Evolutionary conservation across 2,888 invertebrate genomes (phyloP), one percentile per base, ranked within the genome.

Genomic region (Agrotis clavis): DNA sequence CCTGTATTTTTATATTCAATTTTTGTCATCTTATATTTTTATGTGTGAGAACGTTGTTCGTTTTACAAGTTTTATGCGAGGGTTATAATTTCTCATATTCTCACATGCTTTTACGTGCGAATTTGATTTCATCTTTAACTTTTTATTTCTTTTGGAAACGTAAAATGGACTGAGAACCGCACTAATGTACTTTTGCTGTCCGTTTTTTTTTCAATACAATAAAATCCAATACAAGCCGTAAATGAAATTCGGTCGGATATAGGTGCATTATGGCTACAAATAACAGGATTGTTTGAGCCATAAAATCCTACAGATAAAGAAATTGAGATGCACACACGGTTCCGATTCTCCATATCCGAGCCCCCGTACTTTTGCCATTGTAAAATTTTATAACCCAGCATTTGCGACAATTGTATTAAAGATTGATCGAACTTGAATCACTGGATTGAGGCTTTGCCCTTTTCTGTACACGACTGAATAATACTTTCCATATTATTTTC

Each of bases 381-480:
- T 94, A 93, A 94, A 94, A 90, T 92, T 94, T 94, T 94, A 94
- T 93, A 89, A 93, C 93, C 92, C 88, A 77, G 84, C 90, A 94
- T 94, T 94, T 93, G 89, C 88, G 87, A 91, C 91, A 91, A 91
- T 94, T 90, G 89, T 84, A 85, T 87, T 84, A 88, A 87, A 84
- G 86, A 90, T 88, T 88, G 86, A 84, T 73, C 79, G 79, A 82
- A 87, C 87, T 87, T 89, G 86, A 87, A 45, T 91, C 88, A 83
- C 88, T 90, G 79, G 79, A 81, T 86, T 87, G 88, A 87, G 85
- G 87, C 76, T 77, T 77, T 86, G 87, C 89, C 88, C 88, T 91
- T 90, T 89, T 75, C 74, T 77, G 83, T 85, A 82, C 81, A 78
- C 30, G 65, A 67, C 73, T 85, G 78, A 85, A 78, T 68, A 74